Evolutionary conservation across 2,888 invertebrate genomes (phyloP).

Genomic region (Palloptera scutellata): DNA sequence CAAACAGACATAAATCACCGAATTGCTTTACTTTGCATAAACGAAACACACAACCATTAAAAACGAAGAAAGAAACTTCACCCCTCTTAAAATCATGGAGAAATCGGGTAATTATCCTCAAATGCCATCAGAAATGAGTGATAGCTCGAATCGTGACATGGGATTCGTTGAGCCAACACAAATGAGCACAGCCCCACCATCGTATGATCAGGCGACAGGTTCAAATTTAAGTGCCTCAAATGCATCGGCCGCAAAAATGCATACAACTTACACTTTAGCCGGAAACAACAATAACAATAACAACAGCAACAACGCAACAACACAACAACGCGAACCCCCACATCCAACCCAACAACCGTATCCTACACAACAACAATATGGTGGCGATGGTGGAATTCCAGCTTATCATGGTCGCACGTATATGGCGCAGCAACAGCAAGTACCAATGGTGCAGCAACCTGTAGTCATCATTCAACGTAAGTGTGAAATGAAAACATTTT

Average conservation of each 20-base stretch:
- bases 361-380: background rate
- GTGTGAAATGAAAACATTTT: conserved; percentile 31
- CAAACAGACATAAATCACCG: background rate
- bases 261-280: too few relatives aligned
- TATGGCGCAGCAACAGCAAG: conserved; percentile 11
- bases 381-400: background rate
- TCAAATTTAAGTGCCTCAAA: conserved; percentile 21
- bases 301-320: too few relatives aligned
- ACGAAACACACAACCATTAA: background rate
- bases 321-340: too few relatives aligned
- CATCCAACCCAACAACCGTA: background rate
- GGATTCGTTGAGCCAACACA: conserved; percentile 30
- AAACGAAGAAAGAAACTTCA: background rate
- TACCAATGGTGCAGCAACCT: conserved; percentile 40
- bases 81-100: conserved; percentile 5
- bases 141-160: conserved; percentile 30
- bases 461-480: conserved; percentile 60
- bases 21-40: background rate
- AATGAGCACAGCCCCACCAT: conserved; percentile 47
- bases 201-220: conserved; percentile 56
- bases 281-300: too few relatives aligned
- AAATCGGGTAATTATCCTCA: conserved; percentile 24
- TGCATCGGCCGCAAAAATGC: conserved; percentile 15
- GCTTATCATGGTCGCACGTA: too few relatives aligned
- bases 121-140: conserved; percentile 27